Evolutionary conservation across 2,113 vertebrate species (phyloP), one percentile per base, ranked within the genome.

Genomic region (Lethenteron camtschaticum): DNA sequence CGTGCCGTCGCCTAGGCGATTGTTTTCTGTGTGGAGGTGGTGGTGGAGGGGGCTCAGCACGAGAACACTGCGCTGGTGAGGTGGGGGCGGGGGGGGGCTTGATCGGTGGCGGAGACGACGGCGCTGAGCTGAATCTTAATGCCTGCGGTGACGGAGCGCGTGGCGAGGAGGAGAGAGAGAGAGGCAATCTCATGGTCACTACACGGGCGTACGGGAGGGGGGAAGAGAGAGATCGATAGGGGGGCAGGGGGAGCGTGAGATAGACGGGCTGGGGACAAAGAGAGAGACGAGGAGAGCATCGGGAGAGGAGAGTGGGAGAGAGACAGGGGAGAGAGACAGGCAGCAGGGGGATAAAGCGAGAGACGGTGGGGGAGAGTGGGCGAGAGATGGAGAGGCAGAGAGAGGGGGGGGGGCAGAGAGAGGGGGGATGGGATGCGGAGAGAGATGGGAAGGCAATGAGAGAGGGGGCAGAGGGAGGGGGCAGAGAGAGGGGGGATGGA

Each of bases 161-260:
- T 41, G 14, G 60, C 14, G 60, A 18, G 60, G 60, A 18, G 18
- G 69, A 56, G 14, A 12, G 24, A 58, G 70, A 71, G 66, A 68
- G 57, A n/a, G n/a, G 12, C 66, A 14, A 41, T 56, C 76, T 76
- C 77, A 79, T 76, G 76, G 75, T 56, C 75, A 11, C 71, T 2
- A 70, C 72, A 70, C 76, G 77, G 78, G 76, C 72, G 76, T 74
- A 75, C 77, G 75, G 70, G 73, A 73, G 72, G 76, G 74, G 76
- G 77, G 74, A 74, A 74, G 70, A 70, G 75, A 10, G 73, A 69
- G 74, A 75, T 73, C 73, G 63, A 71, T 12, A 9, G 13, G 72
- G 72, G 56, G 57, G 71, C 59, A 58, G 18, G 71, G 58, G 11
- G 57, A 57, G 60, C 9, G 41, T 11, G 71, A 71, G 70, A 66